Evolutionary conservation across 2,113 vertebrate genomes (phyloP).

Genomic region (Siniperca chuatsi): DNA sequence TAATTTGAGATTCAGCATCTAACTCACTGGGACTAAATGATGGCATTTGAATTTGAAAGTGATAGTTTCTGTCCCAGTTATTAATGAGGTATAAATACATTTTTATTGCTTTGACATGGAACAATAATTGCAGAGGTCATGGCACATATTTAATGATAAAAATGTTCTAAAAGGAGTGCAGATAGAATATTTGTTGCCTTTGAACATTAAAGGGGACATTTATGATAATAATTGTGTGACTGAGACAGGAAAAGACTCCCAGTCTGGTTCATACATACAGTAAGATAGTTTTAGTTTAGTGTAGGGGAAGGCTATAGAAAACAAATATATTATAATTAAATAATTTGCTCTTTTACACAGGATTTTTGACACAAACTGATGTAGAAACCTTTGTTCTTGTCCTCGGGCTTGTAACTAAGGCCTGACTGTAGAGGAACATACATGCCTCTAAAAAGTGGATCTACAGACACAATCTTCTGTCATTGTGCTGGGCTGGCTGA

Average conservation of each 20-base stretch:
- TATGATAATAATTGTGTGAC: slow-evolving; percentile 22
- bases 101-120: slow-evolving; percentile 63
- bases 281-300: slow-evolving; percentile 23
- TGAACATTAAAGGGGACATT: slow-evolving; percentile 10
- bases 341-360: slow-evolving; percentile 21
- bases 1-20: neutral
- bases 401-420: slow-evolving; percentile 63
- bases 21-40: neutral
- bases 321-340: slow-evolving; percentile 27
- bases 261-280: slow-evolving; percentile 29
- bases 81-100: slow-evolving; percentile 37
- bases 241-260: slow-evolving; percentile 18
- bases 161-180: neutral
- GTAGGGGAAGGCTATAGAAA: slow-evolving; percentile 46
- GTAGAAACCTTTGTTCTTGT: slow-evolving; percentile 54
- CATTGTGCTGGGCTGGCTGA: slow-evolving; percentile 60
- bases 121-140: slow-evolving; percentile 46
- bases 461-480: slow-evolving; percentile 69
- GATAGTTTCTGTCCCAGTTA: slow-evolving; percentile 1
- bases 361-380: slow-evolving; percentile 42
- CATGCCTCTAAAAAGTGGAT: slow-evolving; percentile 60
- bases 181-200: neutral
- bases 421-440: slow-evolving; percentile 59
- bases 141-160: slow-evolving; percentile 43
- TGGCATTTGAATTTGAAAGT: neutral